Percentiles rank a stretch among this genome's conserved stretches.
These are phyloP conservation scores for Brachyhypopomus gauderio DNA, from an alignment of 2,113 vertebrate species.

Conservation along the genomic window DNA sequence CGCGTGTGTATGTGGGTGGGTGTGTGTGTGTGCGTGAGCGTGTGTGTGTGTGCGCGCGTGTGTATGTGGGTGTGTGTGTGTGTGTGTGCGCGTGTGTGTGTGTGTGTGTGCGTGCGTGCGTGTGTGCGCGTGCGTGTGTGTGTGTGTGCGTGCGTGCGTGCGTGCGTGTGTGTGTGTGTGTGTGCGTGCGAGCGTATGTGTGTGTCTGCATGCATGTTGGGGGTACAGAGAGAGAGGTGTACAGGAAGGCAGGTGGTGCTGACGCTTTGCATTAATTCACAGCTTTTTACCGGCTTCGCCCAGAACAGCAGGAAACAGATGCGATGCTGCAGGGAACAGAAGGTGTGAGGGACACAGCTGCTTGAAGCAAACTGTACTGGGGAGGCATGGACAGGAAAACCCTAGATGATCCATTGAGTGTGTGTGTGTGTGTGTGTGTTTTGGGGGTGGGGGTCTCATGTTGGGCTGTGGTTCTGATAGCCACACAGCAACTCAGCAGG, in stretches of 20 bases:
- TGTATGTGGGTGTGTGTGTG: not conserved
- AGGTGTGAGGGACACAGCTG: constrained; percentile 47
- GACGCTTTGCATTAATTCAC: constrained; percentile 55
- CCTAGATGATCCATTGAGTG: not conserved
- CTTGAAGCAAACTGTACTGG: constrained; percentile 28
- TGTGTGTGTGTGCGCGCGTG: constrained; percentile 12
- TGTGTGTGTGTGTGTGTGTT: constrained; percentile 9
- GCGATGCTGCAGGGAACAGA: constrained; percentile 43
- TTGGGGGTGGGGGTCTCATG: not conserved
- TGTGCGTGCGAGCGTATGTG: not conserved
- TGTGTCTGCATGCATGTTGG: constrained; percentile 13
- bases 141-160: constrained; percentile 6
- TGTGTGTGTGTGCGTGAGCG: not conserved
- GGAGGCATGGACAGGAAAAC: not conserved
- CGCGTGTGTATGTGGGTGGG: not conserved
- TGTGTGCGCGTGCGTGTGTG: not conserved
- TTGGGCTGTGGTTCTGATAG: not conserved
- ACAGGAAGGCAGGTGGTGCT: constrained; percentile 52
- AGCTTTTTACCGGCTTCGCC: constrained; percentile 53
- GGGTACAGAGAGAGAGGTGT: not conserved
- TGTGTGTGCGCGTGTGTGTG: not conserved
- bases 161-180: not conserved
- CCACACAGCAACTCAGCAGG: constrained; percentile 41
- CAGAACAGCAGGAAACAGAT: constrained; percentile 46
- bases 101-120: constrained; percentile 9